These are phyloP conservation scores for Eremophila alpestris DNA, from an alignment of 2,797 vertebrate genomes.

Conservation along the genomic window DNA sequence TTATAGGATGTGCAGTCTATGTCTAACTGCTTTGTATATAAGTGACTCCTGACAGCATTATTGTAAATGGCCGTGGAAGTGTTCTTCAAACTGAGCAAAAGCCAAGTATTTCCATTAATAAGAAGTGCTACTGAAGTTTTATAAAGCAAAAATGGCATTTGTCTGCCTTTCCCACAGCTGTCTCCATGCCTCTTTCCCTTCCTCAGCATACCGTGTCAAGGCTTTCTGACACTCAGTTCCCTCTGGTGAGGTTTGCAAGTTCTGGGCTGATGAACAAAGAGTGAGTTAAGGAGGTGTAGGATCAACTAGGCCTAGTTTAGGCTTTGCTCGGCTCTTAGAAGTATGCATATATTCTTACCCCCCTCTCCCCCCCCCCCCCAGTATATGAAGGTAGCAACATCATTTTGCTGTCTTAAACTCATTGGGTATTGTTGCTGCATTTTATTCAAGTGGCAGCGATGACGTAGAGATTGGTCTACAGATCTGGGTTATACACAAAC, in stretches of 20 bases:
- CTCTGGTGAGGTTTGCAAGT: neutral
- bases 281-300: neutral
- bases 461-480: neutral
- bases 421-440: neutral
- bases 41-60: neutral
- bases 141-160: neutral
- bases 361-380: rapidly evolving
- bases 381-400: neutral
- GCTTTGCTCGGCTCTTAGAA: neutral
- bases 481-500: neutral
- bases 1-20: neutral
- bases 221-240: neutral
- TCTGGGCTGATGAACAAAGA: neutral
- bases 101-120: neutral
- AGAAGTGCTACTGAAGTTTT: neutral
- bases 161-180: neutral
- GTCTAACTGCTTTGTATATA: neutral
- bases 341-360: neutral
- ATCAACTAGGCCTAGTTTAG: neutral
- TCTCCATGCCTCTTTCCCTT: neutral
- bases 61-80: neutral
- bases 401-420: neutral
- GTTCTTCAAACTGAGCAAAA: neutral
- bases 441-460: neutral
- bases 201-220: neutral